Conservation (phyloP, 2,113 vertebrate species). For the Eudyptes chrysolophus region DNA sequence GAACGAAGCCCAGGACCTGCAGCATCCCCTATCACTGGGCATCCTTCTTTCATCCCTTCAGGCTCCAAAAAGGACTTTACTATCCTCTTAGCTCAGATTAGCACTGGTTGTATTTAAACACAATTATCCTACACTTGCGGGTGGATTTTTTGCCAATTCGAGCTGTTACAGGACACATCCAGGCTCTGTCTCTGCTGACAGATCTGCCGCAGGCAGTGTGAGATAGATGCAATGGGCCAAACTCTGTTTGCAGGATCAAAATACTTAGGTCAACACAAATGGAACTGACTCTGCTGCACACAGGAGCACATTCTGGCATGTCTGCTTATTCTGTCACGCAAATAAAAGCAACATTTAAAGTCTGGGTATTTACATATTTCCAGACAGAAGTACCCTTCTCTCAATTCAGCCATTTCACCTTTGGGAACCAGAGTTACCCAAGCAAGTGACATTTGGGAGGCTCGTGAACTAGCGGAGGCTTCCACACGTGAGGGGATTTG, state of each 20-base stretch:
- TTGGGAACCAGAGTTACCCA: neutral
- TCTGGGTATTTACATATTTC: neutral
- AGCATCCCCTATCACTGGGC: neutral
- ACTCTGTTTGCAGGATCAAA: neutral
- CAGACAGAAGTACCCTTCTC: neutral
- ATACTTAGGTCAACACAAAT: neutral
- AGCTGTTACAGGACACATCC: neutral
- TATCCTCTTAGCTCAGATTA: neutral
- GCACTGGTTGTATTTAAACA: neutral
- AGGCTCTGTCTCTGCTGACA: neutral
- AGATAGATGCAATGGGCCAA: neutral
- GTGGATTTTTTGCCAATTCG: neutral
- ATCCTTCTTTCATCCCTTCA: neutral
- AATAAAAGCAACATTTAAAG: neutral
- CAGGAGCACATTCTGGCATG: neutral
- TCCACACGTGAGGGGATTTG: rapidly evolving
- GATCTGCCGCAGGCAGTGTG: neutral
- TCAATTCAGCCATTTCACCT: neutral
- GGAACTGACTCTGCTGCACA: neutral
- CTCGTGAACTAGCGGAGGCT: neutral
- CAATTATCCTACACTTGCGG: neutral
- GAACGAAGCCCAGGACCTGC: neutral
- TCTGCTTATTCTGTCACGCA: neutral
- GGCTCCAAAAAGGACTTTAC: neutral
- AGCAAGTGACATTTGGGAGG: neutral